A percentile compares a stretch with the other conserved stretches of the same genome.
These are phyloP conservation scores for Calycopis cecrops DNA, from an alignment of 1,140 invertebrate species.

Conservation along the genomic window DNA sequence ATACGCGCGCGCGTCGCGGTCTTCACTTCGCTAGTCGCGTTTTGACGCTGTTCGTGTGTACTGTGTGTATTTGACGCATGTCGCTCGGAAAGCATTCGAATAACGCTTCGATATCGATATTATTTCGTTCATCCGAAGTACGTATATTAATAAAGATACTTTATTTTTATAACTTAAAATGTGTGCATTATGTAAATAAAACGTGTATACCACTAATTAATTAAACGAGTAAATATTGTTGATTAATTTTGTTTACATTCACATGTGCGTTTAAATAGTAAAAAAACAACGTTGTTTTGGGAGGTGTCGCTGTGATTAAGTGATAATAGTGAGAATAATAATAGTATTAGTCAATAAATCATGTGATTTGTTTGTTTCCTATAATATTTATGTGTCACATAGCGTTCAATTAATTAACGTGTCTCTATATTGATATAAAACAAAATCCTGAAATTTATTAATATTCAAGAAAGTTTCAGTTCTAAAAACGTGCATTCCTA, in stretches of 20 bases:
- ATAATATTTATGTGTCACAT: too few species aligned
- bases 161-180: background rate
- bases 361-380: too few species aligned
- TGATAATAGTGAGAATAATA: too few species aligned
- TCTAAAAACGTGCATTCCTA: constrained; percentile 45
- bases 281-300: too few species aligned
- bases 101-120: constrained; percentile 57
- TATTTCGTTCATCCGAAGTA: constrained; percentile 43
- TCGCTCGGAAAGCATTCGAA: constrained; percentile 28
- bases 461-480: background rate
- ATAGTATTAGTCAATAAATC: too few species aligned
- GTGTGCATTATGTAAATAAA: background rate
- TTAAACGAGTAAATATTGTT: constrained; percentile 5
- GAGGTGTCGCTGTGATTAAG: background rate
- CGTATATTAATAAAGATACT: constrained; percentile 35
- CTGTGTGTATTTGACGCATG: constrained; percentile 26
- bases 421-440: too few species aligned
- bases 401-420: too few species aligned
- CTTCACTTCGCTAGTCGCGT: constrained; percentile 49
- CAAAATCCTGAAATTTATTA: too few species aligned
- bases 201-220: constrained; percentile 10
- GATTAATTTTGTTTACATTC: constrained; percentile 41
- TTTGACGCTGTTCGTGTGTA: constrained; percentile 41
- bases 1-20: constrained; percentile 65
- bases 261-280: background rate